Evolutionary conservation across 2,888 invertebrate species (phyloP), one percentile per base, ranked within the genome.

Genomic region (Hyposoter didymator): DNA sequence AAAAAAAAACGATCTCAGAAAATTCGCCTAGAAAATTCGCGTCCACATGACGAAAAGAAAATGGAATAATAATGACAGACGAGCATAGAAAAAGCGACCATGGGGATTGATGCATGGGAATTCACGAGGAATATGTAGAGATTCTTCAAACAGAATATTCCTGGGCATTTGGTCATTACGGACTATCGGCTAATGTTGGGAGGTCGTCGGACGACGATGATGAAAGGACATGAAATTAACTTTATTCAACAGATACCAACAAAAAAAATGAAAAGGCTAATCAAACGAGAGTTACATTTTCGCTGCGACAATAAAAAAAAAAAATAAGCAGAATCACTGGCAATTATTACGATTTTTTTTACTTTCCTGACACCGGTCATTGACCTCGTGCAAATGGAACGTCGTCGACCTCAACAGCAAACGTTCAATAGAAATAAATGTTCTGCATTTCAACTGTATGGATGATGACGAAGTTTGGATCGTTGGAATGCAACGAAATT

Each of bases 1-100:
- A 28, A 28, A 43, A 35, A 52, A 14, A 66, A 66, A 66, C 22
- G 39, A 22, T 67, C n/a, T 19, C 22, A 22, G 35, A 52, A 19
- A 69, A n/a, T n/a, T n/a, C 62, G 74, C 78, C 59, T 74, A 10
- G 35, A 19, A 69, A 83, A 74, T 67, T 67, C 32, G 59, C 49
- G 59, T 74, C 43, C 52, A 59, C 62, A 49, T 52, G 62, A 69
- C n/a, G 67, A 49, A 73, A 69, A 43, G 78, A 78, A 78, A 74
- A 67, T 78, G 67, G 62, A 73, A 83, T 74, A 78, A 83, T 78
- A 64, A 74, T 78, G 73, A 76, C 72, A 52, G 32, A 62, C 19
- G 35, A 39, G 35, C 62, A 45, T 35, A 28, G 64, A 12, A 32
- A 67, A 55, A 12, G 22, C 49, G 14, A 52, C 66, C 22, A 19